Evolutionary conservation across 2,888 invertebrate species (phyloP).

Genomic region (Dasypolia templi): DNA sequence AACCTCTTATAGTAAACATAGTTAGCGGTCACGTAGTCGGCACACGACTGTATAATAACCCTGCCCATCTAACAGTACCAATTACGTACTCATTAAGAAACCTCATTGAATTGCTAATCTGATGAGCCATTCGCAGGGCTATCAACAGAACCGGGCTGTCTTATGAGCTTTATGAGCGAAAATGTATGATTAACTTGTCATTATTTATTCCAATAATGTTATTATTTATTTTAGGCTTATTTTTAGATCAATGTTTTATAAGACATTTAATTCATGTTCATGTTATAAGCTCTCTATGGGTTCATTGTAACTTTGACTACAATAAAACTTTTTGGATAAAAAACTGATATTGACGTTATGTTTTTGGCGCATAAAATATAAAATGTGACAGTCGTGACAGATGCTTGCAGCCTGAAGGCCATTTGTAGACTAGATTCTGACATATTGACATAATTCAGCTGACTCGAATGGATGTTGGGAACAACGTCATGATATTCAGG

Average conservation of each 20-base stretch:
- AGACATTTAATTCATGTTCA: too few species aligned
- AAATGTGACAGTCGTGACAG: conserved; percentile 15
- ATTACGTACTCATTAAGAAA: conserved; percentile 76
- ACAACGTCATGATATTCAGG: too few species aligned
- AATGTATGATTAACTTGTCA: conserved; percentile 15
- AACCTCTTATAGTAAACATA: conserved; percentile 35
- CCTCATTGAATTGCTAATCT: conserved; percentile 78
- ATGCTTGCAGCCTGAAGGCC: neutral
- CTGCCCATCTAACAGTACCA: conserved; percentile 68
- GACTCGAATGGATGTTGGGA: too few species aligned
- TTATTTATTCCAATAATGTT: conserved; percentile 18
- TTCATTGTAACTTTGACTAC: neutral
- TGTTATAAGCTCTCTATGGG: too few species aligned
- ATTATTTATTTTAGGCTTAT: conserved; percentile 4
- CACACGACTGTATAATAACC: conserved; percentile 37
- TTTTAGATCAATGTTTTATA: neutral
- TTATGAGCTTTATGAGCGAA: conserved; percentile 40
- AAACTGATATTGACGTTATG: neutral
- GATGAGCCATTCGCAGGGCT: conserved; percentile 33
- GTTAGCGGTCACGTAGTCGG: conserved; percentile 27
- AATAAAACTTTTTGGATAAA: neutral
- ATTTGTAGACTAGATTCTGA: too few species aligned
- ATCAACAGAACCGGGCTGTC: conserved; percentile 27
- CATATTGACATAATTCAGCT: too few species aligned
- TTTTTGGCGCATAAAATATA: conserved; percentile 18